Conservation (phyloP, 2,797 vertebrate species). For the Apodemus agrarius region DNA sequence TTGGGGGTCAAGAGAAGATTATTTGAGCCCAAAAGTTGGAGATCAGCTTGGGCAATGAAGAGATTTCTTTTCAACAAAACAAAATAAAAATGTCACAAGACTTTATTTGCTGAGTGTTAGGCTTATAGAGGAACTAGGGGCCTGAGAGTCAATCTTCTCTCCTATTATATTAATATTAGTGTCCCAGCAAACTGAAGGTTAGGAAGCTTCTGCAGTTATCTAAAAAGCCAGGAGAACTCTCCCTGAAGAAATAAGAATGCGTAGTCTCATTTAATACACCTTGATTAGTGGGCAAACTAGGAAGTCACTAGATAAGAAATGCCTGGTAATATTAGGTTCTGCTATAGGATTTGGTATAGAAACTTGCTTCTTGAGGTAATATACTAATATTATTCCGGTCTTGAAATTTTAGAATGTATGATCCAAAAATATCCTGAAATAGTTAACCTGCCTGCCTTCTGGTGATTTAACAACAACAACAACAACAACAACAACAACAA, state of each 20-base stretch:
- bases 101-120: conserved; percentile 39
- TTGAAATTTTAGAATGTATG: conserved; percentile 15
- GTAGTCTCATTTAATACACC: not conserved
- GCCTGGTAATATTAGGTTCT: not conserved
- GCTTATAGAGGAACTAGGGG: conserved; percentile 11
- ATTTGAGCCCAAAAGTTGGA: not conserved
- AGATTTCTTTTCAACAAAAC: not conserved
- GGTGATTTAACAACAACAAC: not conserved
- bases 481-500: not conserved
- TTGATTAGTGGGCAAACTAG: conserved; percentile 31
- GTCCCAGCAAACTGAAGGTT: not conserved
- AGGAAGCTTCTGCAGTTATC: not conserved
- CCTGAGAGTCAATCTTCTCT: not conserved
- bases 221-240: not conserved
- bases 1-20: not conserved
- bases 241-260: conserved; percentile 1
- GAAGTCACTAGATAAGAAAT: not conserved
- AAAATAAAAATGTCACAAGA: not conserved
- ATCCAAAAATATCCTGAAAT: not conserved
- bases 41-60: not conserved
- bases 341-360: not conserved
- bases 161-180: not conserved
- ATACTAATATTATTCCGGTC: not conserved
- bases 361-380: conserved; percentile 38
- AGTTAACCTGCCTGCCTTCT: not conserved